These are phyloP conservation scores for Natrix natrix DNA, from an alignment of 2,797 vertebrate genomes.

Conservation along the genomic window DNA sequence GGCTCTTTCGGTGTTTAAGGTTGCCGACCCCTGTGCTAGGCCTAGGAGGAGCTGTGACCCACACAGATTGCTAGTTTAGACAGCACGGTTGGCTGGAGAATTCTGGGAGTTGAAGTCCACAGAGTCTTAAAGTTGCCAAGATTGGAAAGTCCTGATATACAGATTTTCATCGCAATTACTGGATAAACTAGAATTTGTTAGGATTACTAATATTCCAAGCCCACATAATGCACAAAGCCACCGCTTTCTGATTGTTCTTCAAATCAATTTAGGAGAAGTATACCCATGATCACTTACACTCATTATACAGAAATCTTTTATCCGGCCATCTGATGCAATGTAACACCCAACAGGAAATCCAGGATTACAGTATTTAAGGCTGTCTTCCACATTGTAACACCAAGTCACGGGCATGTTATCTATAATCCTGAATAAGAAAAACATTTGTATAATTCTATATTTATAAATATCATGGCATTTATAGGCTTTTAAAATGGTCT, in stretches of 20 bases:
- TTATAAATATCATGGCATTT: constrained; percentile 1
- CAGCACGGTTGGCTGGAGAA: background rate
- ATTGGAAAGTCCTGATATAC: background rate
- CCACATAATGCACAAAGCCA: background rate
- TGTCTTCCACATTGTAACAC: constrained; percentile 86
- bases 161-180: background rate
- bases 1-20: no score
- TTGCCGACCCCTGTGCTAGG: no score
- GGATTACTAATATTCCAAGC: background rate
- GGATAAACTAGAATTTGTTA: background rate
- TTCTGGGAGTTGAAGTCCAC: background rate
- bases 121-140: background rate
- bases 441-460: constrained; percentile 37
- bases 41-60: background rate
- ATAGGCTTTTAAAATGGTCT: constrained; percentile 30
- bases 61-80: background rate
- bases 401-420: constrained; percentile 94
- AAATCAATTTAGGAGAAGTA: background rate
- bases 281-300: constrained; percentile 77
- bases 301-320: constrained; percentile 86
- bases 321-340: constrained; percentile 75
- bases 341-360: constrained; percentile 91
- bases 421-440: constrained; percentile 78
- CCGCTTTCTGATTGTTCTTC: background rate
- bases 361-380: constrained; percentile 86